These are phyloP conservation scores for Orthosia incerta DNA, from an alignment of 2,888 invertebrate species.

Conservation along the genomic window DNA sequence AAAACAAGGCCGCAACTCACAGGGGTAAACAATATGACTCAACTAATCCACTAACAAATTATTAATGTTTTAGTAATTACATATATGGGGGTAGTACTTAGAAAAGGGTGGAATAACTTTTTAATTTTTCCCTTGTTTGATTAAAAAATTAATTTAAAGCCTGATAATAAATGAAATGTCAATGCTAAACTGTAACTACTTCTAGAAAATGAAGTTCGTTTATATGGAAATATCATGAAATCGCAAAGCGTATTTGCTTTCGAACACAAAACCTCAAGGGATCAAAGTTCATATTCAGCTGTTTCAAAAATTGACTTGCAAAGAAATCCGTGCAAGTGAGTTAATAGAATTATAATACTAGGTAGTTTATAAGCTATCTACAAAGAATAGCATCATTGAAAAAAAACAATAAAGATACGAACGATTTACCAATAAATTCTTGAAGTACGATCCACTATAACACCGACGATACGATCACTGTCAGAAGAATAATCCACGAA, in stretches of 20 bases:
- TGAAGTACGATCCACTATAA: constrained; percentile 14
- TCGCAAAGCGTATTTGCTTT: neutral
- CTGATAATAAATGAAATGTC: neutral
- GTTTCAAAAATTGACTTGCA: constrained; percentile 7
- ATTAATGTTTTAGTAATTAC: constrained; percentile 30
- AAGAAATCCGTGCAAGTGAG: neutral
- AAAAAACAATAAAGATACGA: neutral
- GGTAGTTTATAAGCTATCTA: neutral
- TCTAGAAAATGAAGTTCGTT: neutral
- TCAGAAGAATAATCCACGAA: constrained; percentile 13
- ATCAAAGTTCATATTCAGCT: neutral
- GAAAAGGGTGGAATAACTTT: constrained; percentile 4
- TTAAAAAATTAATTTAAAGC: neutral
- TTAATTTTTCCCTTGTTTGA: constrained; percentile 2
- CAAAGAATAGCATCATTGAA: neutral
- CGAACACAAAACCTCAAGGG: neutral
- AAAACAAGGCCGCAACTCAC: constrained; percentile 40
- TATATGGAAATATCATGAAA: neutral
- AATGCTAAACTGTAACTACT: neutral
- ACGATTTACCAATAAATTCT: constrained; percentile 3
- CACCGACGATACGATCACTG: neutral
- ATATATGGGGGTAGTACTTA: neutral
- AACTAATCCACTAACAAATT: constrained; percentile 38
- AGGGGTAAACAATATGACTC: constrained; percentile 54
- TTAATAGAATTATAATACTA: neutral